A percentile compares a stretch with the other conserved stretches of the same genome.
These are phyloP conservation scores for Lordiphosa mommai DNA, from an alignment of 1,140 invertebrate genomes.

Conservation along the genomic window DNA sequence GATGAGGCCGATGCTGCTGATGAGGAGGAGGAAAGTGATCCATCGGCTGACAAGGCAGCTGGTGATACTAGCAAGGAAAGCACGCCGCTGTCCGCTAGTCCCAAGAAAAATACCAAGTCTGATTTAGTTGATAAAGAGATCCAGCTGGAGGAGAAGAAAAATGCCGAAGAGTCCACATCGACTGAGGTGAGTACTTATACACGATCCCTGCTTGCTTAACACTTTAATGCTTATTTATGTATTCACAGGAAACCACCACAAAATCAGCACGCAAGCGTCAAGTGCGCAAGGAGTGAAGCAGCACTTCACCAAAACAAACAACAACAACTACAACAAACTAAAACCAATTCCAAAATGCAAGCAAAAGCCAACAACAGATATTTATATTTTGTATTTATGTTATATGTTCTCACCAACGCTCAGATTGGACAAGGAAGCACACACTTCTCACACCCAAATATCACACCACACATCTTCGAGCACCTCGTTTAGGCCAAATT, in stretches of 20 bases:
- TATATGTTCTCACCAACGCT: constrained; percentile 13
- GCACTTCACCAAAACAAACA: constrained; percentile 10
- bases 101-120: constrained; percentile 70
- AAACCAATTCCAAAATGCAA: constrained; percentile 57
- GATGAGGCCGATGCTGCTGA: constrained; percentile 39
- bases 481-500: constrained; percentile 18
- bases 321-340: constrained; percentile 33
- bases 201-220: not conserved
- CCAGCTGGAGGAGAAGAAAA: constrained; percentile 29
- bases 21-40: constrained; percentile 37
- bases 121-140: constrained; percentile 65
- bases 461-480: not conserved
- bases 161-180: constrained; percentile 46
- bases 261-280: constrained; percentile 63
- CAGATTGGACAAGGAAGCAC: constrained; percentile 1
- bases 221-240: not conserved
- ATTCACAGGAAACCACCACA: constrained; percentile 52
- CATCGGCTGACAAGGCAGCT: constrained; percentile 18
- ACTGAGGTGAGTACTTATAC: constrained; percentile 42
- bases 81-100: constrained; percentile 53
- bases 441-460: constrained; percentile 15
- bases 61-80: constrained; percentile 49
- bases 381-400: constrained; percentile 11
- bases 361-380: constrained; percentile 18
- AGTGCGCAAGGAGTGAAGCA: constrained; percentile 63